Conservation (phyloP, 2,888 invertebrate species). For the Drosophila vallismaia region DNA sequence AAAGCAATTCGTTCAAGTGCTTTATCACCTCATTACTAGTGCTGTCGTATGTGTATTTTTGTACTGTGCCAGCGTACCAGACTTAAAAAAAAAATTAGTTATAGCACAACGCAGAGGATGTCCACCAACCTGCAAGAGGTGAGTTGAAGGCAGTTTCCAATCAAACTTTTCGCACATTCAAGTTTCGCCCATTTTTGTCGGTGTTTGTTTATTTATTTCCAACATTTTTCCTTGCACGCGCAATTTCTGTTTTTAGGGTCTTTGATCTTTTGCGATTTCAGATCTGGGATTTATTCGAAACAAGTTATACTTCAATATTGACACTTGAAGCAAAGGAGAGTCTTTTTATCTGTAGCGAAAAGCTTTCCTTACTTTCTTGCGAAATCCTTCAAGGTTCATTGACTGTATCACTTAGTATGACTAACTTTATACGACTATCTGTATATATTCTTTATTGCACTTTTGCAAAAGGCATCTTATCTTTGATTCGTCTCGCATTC, state of each 20-base stretch:
- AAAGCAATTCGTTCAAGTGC: slow-evolving; percentile 18
- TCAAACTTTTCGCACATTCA: neutral
- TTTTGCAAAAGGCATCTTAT: slow-evolving; percentile 8
- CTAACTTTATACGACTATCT: neutral
- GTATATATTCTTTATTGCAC: neutral
- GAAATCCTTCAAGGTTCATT: slow-evolving; percentile 14
- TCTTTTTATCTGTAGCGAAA: neutral
- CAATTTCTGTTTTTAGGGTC: slow-evolving; percentile 6
- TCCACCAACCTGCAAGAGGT: slow-evolving; percentile 67
- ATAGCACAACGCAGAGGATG: slow-evolving; percentile 44
- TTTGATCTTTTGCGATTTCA: neutral
- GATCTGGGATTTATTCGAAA: neutral
- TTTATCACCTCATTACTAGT: slow-evolving; percentile 12
- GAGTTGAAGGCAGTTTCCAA: slow-evolving; percentile 30
- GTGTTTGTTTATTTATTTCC: slow-evolving; percentile 5
- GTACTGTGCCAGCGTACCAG: neutral
- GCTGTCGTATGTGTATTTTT: slow-evolving; percentile 24
- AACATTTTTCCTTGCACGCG: slow-evolving; percentile 9
- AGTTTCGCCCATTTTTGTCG: too few relatives aligned
- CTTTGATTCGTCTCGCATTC: slow-evolving; percentile 20
- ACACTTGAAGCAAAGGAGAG: neutral
- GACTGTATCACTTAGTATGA: neutral
- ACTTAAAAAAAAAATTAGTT: neutral
- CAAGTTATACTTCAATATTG: neutral
- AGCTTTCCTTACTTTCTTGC: neutral